Evolutionary conservation across 2,113 vertebrate genomes (phyloP), one percentile per base, ranked within the genome.

Genomic region (Corvus moneduloides): DNA sequence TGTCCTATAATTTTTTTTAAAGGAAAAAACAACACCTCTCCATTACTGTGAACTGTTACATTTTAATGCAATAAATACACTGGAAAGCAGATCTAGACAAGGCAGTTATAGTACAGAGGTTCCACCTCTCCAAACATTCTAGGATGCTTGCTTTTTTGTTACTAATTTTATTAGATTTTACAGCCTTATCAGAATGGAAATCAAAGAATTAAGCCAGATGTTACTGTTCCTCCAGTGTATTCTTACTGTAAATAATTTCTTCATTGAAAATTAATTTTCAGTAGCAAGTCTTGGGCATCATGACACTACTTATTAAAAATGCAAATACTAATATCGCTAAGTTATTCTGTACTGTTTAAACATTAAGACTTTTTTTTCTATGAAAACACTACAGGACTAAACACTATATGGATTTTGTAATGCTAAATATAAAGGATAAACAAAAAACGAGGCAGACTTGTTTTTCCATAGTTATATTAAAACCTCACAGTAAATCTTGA

Each of bases 181-280:
- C 23, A 87, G 17, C 51, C 35, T 67, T 85, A 76, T 89, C 81
- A 94, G 51, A 81, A 62, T 90, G 39, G 61, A 78, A 97, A 95
- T 94, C 48, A 91, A 90, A 95, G 28, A 91, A 95, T 72, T 61
- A 93, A 93, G 67, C 58, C 85, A 93, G 94, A 78, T 58, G 51
- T 76, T 96, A 88, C 48, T 46, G 14, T 77, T 78, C 7, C 28
- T 71, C 35, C 30, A 49, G 26, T 43, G 62, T 79, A 89, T 73
- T 78, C 58, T 72, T 90, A 82, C 54, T 21, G 49, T 55, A 81
- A 96, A 90, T 92, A 95, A 96, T 94, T 97, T 93, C 21, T 59
- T 97, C 48, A 91, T 75, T 71, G 89, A 79, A 67, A 80, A 89
- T 82, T 96, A 94, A 85, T 94, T 96, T 91, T 97, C 92, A 87